These are phyloP conservation scores for Oxycera nigricornis DNA, from an alignment of 2,888 invertebrate species.

Conservation along the genomic window DNA sequence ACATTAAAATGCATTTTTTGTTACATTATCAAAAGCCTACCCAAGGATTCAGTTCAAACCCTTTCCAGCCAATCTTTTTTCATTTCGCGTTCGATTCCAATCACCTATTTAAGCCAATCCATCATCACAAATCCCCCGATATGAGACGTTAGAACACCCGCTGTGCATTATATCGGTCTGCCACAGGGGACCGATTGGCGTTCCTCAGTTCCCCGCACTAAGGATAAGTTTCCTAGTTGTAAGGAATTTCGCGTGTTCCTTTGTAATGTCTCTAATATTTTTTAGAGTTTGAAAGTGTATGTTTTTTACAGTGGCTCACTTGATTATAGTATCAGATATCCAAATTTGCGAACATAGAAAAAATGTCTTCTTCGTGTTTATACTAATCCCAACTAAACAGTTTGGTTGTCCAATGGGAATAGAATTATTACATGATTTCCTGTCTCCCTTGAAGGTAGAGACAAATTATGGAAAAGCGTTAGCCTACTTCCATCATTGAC, in stretches of 20 bases:
- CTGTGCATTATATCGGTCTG: slow-evolving; percentile 61
- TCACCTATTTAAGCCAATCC: slow-evolving; percentile 51
- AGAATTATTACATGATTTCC: too few relatives aligned
- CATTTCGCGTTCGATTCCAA: slow-evolving; percentile 47
- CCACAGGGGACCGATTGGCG: slow-evolving; percentile 62
- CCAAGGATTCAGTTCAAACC: too few relatives aligned
- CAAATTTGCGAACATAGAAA: too few relatives aligned
- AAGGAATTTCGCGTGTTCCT: slow-evolving; percentile 28
- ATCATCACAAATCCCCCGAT: slow-evolving; percentile 52
- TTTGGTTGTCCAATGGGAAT: too few relatives aligned
- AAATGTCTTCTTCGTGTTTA: too few relatives aligned
- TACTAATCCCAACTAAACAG: too few relatives aligned
- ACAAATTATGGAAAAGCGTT: too few relatives aligned
- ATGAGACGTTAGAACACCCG: slow-evolving; percentile 54
- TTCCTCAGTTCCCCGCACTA: slow-evolving; percentile 39
- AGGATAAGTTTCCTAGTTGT: slow-evolving; percentile 19
- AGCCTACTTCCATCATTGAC: not conserved
- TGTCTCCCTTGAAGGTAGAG: too few relatives aligned
- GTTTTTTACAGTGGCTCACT: not conserved
- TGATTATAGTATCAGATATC: too few relatives aligned
- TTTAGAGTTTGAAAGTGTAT: not conserved
- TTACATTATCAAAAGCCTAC: too few relatives aligned
- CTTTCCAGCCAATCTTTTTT: not conserved
- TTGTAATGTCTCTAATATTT: not conserved
- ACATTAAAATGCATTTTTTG: too few relatives aligned